Base-by-base conservation (phyloP, 1,140 invertebrate genomes). In the Bombus picipes region DNA sequence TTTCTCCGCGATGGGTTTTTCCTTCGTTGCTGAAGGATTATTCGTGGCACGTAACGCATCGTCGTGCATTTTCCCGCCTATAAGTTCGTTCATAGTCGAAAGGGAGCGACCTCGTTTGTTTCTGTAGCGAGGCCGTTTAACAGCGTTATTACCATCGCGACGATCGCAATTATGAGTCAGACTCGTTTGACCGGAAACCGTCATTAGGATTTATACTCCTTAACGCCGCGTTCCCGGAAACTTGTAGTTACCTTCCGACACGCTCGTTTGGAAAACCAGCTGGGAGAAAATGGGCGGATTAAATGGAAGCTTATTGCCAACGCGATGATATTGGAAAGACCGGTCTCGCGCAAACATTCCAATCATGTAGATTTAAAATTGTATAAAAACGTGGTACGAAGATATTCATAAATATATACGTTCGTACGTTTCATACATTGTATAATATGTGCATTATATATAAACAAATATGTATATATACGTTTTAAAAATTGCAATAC, bases 111-210 rank as follows among this genome's bases (percentile, higher is more conserved):
- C 68, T 37, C 22, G 34, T 39, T 37, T 39, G 68, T 39, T 70
- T 70, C 9, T 70, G 34, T 12, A 39, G 2, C 68, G 10, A 39
- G 37, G 68, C 3, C 37, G 37, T 28, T 70, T 70, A 70, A 70
- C 68, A 25, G 3, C 34, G 68, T 70, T 39, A 70, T 70, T 39
- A 39, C 34, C 68, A n/a, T 53, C 47, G 68, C 34, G 22, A 70
- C 68, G 37, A 70, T 39, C 37, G 10, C 68, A 70, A 70, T 70
- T 70, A 70, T 39, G 68, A 37, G 68, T 62, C 22, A 25, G 68
- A 70, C 68, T 39, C 68, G 68, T 39, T 70, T 39, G 34, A 37
- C 68, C 68, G 68, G 68, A 70, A 70, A 39, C 68, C 37, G 68
- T 12, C 68, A 39, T 39, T 70, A 25, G 34, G 9, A 70, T 70